Base-by-base conservation (phyloP, 2,797 vertebrate species). In the Scolopax bukidnonensis region DNA sequence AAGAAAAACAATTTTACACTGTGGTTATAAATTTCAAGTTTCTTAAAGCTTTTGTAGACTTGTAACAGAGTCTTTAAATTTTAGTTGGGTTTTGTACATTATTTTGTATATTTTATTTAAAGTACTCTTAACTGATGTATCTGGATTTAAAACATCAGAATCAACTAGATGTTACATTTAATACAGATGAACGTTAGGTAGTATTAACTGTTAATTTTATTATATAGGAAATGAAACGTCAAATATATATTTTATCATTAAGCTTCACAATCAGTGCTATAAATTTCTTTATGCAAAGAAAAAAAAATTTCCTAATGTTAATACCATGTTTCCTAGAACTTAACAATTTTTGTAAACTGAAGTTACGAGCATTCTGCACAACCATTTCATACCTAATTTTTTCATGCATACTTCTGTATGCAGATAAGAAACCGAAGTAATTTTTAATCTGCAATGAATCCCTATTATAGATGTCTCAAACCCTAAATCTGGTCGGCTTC, bases 61-160 rank as follows among this genome's bases (percentile, higher is more conserved):
- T 98, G 98, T 98, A 97, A 98, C 96, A 97, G 84, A 98, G 97
- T 98, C 97, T 98, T 98, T 98, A 98, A 98, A 98, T 98, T 98
- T 98, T 97, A 98, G 98, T 98, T 98, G 95, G 92, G 90, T 98
- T 98, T 98, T 98, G 97, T 97, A 98, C 97, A 98, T 98, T 98
- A 95, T 98, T 98, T 98, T 98, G 97, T 98, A 98, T 98, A 98
- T 98, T 98, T 98, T 98, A 98, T 98, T 98, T 98, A 98, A 98
- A 97, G 96, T 98, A 97, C 95, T 98, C 93, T 97, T 88, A 97
- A 95, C 95, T 97, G 97, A 97, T 98, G 96, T 97, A 95, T 95
- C 97, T 97, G 97, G 97, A 97, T 98, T 98, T 97, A 97, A 98
- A 97, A 96, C 90, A 96, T 98, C 96, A 97, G 96, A 93, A 80